These are phyloP conservation scores for Palloptera scutellata DNA, from an alignment of 2,888 invertebrate genomes.

Conservation along the genomic window DNA sequence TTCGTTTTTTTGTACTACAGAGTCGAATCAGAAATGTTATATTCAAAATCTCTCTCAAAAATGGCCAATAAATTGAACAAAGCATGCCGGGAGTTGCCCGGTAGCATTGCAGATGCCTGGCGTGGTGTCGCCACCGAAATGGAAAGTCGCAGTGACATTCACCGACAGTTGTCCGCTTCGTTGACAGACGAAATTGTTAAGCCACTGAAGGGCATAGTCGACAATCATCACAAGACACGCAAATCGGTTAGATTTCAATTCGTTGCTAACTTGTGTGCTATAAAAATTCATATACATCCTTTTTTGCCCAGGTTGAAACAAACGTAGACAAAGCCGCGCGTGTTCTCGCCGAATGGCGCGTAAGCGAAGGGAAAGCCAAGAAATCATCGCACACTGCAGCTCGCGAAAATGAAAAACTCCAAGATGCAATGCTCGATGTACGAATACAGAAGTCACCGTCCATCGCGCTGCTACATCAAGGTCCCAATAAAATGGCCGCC, in stretches of 20 bases:
- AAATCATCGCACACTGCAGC: conserved; percentile 87
- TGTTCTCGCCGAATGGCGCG: conserved; percentile 83
- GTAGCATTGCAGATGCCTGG: conserved; percentile 89
- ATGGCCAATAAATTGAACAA: conserved; percentile 85
- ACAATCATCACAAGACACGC: conserved; percentile 75
- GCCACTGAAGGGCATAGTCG: conserved; percentile 79
- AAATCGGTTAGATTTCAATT: conserved; percentile 68
- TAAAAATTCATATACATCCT: too few relatives aligned
- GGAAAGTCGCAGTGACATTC: conserved; percentile 90
- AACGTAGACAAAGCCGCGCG: conserved; percentile 87
- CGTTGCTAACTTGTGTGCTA: background rate
- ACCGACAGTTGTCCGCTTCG: conserved; percentile 81
- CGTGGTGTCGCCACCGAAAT: conserved; percentile 90
- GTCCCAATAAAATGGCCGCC: conserved; percentile 57
- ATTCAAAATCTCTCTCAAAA: conserved; percentile 89
- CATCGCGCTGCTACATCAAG: conserved; percentile 61
- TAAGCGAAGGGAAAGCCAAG: conserved; percentile 87
- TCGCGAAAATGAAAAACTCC: conserved; percentile 89
- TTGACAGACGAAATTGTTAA: conserved; percentile 89
- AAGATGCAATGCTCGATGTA: conserved; percentile 76
- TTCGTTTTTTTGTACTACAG: conserved; percentile 65
- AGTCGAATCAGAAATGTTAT: conserved; percentile 88
- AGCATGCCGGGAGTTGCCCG: conserved; percentile 80
- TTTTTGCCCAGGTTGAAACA: conserved; percentile 70
- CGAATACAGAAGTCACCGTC: conserved; percentile 65